A percentile compares a stretch with the other conserved stretches of the same genome.
Conservation (phyloP, 1,140 invertebrate species). For the Zaprionus lachaisei region DNA sequence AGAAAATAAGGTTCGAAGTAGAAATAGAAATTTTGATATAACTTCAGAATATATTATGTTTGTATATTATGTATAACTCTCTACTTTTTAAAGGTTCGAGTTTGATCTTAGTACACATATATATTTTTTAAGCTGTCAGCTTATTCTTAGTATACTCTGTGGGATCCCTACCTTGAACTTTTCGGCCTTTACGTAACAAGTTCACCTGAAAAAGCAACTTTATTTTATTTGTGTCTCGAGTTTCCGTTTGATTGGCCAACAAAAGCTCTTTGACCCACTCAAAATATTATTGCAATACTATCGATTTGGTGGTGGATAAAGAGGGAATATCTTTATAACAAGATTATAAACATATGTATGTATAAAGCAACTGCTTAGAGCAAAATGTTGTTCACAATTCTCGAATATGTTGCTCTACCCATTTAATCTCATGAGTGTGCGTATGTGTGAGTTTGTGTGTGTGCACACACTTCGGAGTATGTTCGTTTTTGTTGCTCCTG, state of each 20-base stretch:
- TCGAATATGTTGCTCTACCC: slow-evolving; percentile 1
- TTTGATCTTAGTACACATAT: no score
- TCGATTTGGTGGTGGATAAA: neutral
- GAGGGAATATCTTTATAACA: neutral
- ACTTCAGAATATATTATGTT: no score
- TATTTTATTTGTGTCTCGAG: neutral
- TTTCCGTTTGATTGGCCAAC: neutral
- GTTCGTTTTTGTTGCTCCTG: neutral
- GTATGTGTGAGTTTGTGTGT: neutral
- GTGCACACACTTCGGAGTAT: neutral
- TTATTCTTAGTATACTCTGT: no score
- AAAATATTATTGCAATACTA: neutral
- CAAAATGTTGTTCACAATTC: slow-evolving; percentile 6
- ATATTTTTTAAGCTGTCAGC: no score
- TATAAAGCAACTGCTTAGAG: neutral
- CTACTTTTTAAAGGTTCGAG: no score
- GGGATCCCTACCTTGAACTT: neutral
- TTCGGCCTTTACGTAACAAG: neutral
- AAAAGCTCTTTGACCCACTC: neutral
- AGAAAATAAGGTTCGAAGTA: no score
- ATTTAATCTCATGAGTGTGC: neutral
- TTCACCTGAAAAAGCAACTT: neutral
- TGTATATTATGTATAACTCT: no score
- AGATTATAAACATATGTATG: slow-evolving; percentile 13
- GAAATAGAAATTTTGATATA: no score